phyloP scores from a whole-genome alignment of 2,888 invertebrate species.

The Mayetiola destructor region DNA sequence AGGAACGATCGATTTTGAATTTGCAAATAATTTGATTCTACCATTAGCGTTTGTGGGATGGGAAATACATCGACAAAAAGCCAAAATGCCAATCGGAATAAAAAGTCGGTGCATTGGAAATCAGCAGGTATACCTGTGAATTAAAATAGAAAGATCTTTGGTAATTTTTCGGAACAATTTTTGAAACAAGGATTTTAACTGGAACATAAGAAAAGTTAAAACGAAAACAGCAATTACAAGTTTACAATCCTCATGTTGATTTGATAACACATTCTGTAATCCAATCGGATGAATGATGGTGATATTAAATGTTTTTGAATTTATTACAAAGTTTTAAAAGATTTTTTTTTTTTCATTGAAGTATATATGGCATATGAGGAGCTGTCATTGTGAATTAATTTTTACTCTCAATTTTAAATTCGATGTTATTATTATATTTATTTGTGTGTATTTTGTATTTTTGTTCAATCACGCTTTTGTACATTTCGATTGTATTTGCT shows the following conservation, averaged over 20 bases:
- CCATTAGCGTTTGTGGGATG: conserved; percentile 35
- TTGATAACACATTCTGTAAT: too few species aligned
- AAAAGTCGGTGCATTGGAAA: conserved; percentile 72
- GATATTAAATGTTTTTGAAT: neutral
- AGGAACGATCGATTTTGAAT: neutral
- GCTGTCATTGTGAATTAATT: neutral
- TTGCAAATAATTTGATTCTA: neutral
- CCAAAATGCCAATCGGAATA: conserved; percentile 41
- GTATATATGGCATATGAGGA: neutral
- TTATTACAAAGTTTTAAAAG: too few species aligned
- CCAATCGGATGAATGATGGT: neutral
- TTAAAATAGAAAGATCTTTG: neutral
- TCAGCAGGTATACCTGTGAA: conserved; percentile 51
- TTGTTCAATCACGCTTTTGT: neutral
- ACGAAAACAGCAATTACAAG: neutral
- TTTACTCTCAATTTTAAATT: neutral
- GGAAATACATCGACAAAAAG: conserved; percentile 50
- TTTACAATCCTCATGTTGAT: too few species aligned
- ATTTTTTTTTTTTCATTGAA: neutral
- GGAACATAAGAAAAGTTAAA: neutral
- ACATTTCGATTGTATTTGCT: neutral
- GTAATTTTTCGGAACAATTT: neutral
- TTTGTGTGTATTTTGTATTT: neutral
- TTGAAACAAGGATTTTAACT: neutral
- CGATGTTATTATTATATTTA: neutral